Base-by-base conservation (phyloP, 2,888 invertebrate species). In the Nymphalis urticae region DNA sequence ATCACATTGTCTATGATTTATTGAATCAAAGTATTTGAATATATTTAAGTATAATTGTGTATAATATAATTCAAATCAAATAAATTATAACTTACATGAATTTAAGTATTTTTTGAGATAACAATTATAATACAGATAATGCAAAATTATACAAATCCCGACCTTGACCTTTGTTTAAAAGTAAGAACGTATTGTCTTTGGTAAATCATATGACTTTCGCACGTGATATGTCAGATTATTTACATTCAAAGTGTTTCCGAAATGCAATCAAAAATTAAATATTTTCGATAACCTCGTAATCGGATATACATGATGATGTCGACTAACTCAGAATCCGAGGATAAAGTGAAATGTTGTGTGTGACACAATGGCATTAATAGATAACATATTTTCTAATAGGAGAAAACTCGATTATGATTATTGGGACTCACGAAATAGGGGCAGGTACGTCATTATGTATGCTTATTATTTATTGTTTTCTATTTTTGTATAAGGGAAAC, bases 301-400 rank as follows among this genome's bases (percentile, higher is more conserved):
- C 48, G 48, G 27, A 69, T 73, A 67, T 67, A 71, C 67, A 69
- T 66, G 79, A 82, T 77, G 73, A 86, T 84, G 82, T 75, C 76
- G 77, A 73, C 70, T 69, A 79, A 80, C 75, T 72, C 72, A 71
- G 75, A 77, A 74, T 70, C 80, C 76, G 80, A 81, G 76, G 79
- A 82, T 81, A 77, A 77, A 75, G 79, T 88, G 84, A 88, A 80
- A 86, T 84, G 84, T 78, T 81, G 80, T 77, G 77, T 80, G 78
- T 85, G 82, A 88, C 78, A 93, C 90, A 88, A 96, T 96, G 96
- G 95, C 95, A 92, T 93, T 96, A 89, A 94, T 96, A 85, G 95
- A 95, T 84, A 96, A 95, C 93, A 88, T 96, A 78, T 95, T 96
- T 89, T 92, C 94, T 80, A 92, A 94, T 86, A 95, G 94, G 88